Evolutionary conservation across 2,888 invertebrate genomes (phyloP).

Genomic region (Caenorhabditis drosophilae): DNA sequence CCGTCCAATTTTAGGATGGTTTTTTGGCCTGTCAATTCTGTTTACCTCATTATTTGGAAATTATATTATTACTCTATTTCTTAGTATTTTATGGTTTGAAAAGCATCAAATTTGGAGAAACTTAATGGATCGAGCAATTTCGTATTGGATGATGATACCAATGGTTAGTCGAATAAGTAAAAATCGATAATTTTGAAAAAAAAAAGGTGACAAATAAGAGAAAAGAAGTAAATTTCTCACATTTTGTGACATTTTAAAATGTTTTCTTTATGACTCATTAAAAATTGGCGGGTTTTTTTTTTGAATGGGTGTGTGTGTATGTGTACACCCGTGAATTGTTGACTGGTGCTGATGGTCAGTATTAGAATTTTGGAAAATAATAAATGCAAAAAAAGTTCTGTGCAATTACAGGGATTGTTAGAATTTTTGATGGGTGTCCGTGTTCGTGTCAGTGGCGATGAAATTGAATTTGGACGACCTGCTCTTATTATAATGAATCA

Average conservation of each 20-base stretch:
- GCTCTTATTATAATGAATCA: constrained; percentile 84
- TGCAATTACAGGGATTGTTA: constrained; percentile 64
- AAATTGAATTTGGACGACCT: constrained; percentile 75
- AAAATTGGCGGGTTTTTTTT: no score
- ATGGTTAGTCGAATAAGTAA: no score
- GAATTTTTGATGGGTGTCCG: constrained; percentile 63
- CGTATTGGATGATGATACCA: constrained; percentile 68
- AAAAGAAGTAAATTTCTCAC: no score
- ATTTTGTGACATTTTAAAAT: no score
- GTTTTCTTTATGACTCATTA: no score
- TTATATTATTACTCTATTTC: constrained; percentile 64
- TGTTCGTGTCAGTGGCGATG: constrained; percentile 62
- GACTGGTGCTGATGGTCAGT: no score
- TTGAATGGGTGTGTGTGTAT: no score
- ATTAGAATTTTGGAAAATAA: no score
- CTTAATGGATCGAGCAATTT: constrained; percentile 65
- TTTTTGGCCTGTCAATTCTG: constrained; percentile 52
- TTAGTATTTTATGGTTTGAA: constrained; percentile 55
- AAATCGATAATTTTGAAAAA: no score
- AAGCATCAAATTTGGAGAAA: constrained; percentile 57
- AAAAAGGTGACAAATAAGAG: no score
- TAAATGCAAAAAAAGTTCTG: no score
- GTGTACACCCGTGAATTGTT: no score
- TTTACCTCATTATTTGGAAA: constrained; percentile 59
- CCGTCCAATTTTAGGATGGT: constrained; percentile 54